Evolutionary conservation across 2,888 invertebrate species (phyloP).

Genomic region (Conistra vaccinii): DNA sequence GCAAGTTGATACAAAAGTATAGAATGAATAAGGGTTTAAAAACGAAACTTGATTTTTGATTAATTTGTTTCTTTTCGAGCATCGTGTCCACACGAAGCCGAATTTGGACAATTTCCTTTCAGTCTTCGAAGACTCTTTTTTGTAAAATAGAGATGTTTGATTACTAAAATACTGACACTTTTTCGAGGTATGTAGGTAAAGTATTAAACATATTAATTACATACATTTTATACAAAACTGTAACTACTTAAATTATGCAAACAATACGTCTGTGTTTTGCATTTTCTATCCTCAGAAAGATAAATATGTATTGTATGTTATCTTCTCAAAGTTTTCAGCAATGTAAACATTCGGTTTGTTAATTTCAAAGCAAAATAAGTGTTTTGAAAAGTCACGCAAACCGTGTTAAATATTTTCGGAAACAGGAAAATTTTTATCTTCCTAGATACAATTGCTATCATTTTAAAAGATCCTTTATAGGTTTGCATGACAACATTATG

Average conservation of each 20-base stretch:
- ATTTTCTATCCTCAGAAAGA: conserved; percentile 16
- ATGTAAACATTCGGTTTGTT: background rate
- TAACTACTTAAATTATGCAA: background rate
- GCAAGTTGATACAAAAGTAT: no score
- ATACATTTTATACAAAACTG: background rate
- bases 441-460: background rate
- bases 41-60: no score
- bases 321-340: conserved; percentile 16
- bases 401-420: background rate
- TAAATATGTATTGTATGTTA: conserved; percentile 11
- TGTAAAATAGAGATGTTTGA: background rate
- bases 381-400: background rate
- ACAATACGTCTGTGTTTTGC: background rate
- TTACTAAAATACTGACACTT: background rate
- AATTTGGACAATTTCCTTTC: no score
- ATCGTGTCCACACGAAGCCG: no score
- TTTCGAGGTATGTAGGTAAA: no score
- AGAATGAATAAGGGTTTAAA: no score
- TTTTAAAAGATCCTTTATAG: background rate
- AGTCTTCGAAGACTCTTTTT: background rate
- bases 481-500: background rate
- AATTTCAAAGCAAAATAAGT: background rate
- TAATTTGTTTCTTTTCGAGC: no score
- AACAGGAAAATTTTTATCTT: background rate
- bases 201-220: background rate